These are phyloP conservation scores for Cryptosula pallasiana DNA, from an alignment of 2,888 invertebrate genomes.

Conservation along the genomic window DNA sequence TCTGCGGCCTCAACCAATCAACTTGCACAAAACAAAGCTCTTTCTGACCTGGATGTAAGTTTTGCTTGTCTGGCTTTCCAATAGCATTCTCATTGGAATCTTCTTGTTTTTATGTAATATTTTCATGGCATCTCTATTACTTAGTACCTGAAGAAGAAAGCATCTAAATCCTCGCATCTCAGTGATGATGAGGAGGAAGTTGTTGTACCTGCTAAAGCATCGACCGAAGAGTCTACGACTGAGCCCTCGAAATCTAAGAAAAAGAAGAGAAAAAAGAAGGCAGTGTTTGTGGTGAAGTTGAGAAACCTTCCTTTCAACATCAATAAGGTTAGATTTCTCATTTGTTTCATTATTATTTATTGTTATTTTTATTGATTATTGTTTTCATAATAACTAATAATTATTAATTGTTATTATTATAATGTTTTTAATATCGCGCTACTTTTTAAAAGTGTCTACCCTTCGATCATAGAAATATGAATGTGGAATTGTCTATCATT, in stretches of 20 bases:
- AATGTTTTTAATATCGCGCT: no score
- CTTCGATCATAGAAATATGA: no score
- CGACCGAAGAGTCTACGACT: background rate
- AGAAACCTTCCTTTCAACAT: constrained; percentile 71
- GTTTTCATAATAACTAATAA: no score
- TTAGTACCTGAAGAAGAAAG: constrained; percentile 39
- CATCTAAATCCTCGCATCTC: constrained; percentile 30
- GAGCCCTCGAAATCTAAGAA: background rate
- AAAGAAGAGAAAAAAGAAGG: background rate
- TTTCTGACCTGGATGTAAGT: constrained; percentile 70
- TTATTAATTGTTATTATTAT: no score
- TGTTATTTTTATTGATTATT: no score
- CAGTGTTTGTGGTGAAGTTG: constrained; percentile 66
- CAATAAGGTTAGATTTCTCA: constrained; percentile 60
- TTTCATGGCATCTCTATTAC: no score
- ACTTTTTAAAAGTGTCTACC: no score
- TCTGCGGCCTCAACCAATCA: constrained; percentile 49
- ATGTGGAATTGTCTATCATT: no score
- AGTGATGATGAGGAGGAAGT: constrained; percentile 54
- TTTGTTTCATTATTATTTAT: no score
- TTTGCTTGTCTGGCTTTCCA: background rate
- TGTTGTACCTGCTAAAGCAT: no score
- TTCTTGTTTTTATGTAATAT: background rate
- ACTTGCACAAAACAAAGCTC: constrained; percentile 63
- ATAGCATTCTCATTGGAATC: background rate